Evolutionary conservation across 2,888 invertebrate species (phyloP).

Genomic region (Leucoptera coffeella): DNA sequence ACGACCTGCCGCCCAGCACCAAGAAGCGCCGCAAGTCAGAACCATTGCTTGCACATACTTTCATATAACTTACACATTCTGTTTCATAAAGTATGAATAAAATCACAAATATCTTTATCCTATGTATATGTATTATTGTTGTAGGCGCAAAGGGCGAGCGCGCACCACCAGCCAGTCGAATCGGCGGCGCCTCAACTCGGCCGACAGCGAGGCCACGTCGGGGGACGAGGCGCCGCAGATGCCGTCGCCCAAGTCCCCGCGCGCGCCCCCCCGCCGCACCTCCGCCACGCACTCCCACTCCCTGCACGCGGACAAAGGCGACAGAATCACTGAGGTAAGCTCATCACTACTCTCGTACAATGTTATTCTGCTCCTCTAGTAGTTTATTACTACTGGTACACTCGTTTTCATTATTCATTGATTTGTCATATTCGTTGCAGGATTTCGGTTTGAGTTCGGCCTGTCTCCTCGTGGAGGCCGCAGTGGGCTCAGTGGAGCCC

Average conservation of each 20-base stretch:
- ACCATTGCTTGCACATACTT: too few species aligned
- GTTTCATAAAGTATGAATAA: constrained; percentile 2
- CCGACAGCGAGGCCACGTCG: constrained; percentile 71
- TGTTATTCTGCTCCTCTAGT: too few species aligned
- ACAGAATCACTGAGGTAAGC: constrained; percentile 8
- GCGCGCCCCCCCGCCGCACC: constrained; percentile 12
- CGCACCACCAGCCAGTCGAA: constrained; percentile 57
- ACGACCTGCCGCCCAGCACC: constrained; percentile 19
- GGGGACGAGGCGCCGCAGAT: constrained; percentile 62
- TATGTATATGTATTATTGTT: too few species aligned
- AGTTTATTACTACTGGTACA: too few species aligned
- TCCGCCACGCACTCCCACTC: constrained; percentile 11
- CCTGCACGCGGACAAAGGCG: constrained; percentile 5
- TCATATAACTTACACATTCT: not conserved
- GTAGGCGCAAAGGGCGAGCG: constrained; percentile 60
- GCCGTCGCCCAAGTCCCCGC: constrained; percentile 55
- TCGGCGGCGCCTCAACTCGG: constrained; percentile 67
- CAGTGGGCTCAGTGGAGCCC: constrained; percentile 73
- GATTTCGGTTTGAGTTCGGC: constrained; percentile 64
- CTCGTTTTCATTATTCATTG: not conserved
- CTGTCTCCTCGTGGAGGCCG: constrained; percentile 75
- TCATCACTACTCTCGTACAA: not conserved
- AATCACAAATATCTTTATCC: too few species aligned
- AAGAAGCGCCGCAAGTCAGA: constrained; percentile 36
- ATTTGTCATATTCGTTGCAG: constrained; percentile 13